These are phyloP conservation scores for Phortica magna DNA, from an alignment of 2,888 invertebrate genomes.

Conservation along the genomic window DNA sequence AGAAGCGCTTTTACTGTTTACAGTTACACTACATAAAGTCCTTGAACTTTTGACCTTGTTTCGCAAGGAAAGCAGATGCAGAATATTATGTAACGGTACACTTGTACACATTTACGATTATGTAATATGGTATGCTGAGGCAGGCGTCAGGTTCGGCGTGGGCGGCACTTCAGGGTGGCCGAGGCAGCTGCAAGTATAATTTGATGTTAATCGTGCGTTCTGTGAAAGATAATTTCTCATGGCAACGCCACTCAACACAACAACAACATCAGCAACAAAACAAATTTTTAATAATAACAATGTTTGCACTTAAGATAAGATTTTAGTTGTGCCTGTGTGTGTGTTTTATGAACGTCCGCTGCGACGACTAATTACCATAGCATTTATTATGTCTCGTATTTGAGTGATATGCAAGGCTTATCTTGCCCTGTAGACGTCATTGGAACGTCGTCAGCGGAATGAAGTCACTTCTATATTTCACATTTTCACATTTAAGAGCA, in stretches of 20 bases:
- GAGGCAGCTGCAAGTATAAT: background rate
- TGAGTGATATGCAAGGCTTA: background rate
- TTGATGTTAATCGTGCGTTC: background rate
- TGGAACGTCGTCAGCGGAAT: too few species aligned
- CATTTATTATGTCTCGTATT: background rate
- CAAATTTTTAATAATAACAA: background rate
- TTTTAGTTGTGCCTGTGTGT: background rate
- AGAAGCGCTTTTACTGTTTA: background rate
- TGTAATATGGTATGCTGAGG: background rate
- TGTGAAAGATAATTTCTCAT: background rate
- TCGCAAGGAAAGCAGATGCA: constrained; percentile 18
- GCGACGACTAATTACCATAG: background rate
- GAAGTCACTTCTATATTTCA: too few species aligned
- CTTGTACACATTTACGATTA: background rate
- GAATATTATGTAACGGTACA: background rate
- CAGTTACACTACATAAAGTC: constrained; percentile 48
- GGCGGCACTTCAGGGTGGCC: background rate
- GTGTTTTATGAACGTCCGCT: background rate
- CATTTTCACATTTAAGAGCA: too few species aligned
- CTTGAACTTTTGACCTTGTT: constrained; percentile 73
- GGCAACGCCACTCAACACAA: background rate
- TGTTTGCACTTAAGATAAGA: constrained; percentile 11
- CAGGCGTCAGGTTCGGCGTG: background rate
- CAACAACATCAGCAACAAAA: too few species aligned
- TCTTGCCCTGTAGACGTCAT: too few species aligned